Evolutionary conservation across 2,113 vertebrate genomes (phyloP).

Genomic region (Clarias batrachus): DNA sequence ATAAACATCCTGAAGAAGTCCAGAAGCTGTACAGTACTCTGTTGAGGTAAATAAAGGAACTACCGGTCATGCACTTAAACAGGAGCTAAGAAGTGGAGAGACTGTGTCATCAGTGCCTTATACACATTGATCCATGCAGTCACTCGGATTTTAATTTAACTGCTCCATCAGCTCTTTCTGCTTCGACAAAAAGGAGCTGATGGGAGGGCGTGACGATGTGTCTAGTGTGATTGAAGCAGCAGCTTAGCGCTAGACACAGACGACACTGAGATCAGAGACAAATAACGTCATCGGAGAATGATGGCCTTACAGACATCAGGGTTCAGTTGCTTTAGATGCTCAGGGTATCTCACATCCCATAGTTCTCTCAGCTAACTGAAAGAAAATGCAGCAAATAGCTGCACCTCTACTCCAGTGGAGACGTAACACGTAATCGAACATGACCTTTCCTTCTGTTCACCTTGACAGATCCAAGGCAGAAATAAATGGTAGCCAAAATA

Average conservation of each 20-base stretch:
- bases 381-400: slow-evolving; percentile 28
- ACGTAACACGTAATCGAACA: slow-evolving; percentile 15
- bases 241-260: not conserved
- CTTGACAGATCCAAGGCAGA: slow-evolving; percentile 26
- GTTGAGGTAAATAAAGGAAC: not conserved
- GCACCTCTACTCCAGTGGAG: not conserved
- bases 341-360: slow-evolving; percentile 2
- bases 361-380: not conserved
- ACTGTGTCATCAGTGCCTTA: slow-evolving; percentile 8
- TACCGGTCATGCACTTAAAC: not conserved
- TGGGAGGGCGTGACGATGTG: not conserved
- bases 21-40: not conserved
- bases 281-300: slow-evolving; percentile 9
- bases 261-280: slow-evolving; percentile 5
- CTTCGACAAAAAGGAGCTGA: not conserved
- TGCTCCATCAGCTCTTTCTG: slow-evolving; percentile 3
- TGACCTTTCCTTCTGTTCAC: slow-evolving; percentile 4
- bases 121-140: slow-evolving; percentile 24
- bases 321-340: not conserved
- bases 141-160: slow-evolving; percentile 11
- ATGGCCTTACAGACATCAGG: not conserved
- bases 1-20: not conserved
- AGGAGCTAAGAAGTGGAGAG: not conserved
- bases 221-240: no score
- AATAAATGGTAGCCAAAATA: slow-evolving; percentile 31